Evolutionary conservation across 1,140 invertebrate species (phyloP), one percentile per base, ranked within the genome.

Genomic region (Micrasema minimum): DNA sequence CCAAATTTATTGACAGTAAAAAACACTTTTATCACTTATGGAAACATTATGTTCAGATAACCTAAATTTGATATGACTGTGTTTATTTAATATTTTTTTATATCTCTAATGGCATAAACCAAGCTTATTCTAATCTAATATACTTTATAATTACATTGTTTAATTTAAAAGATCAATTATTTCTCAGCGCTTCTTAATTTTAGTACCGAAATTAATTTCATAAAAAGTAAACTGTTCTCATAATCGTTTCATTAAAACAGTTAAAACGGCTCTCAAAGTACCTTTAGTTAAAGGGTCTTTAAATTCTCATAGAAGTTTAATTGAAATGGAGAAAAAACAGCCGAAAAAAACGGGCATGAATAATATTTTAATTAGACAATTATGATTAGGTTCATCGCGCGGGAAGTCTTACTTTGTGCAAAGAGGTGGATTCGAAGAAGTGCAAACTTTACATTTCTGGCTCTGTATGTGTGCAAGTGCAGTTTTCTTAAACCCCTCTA

Each of bases 381-480:
- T 31, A 31, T 31, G 1, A 14, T 14, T 12, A 14, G 43, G n/a
- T 46, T 46, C 48, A 51, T 51, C 18, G 37, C 55, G n/a, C 37
- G 37, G 22, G 55, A 31, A 26, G 23, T 31, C 16, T 55, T 55
- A 31, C 26, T 55, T 14, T 23, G 51, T 37, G 26, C 23, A 23
- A 55, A 31, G 26, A 31, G 7, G 26, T 31, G 7, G 3, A 4
- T 31, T 4, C 7, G 26, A 4, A 31, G 2, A 31, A 59, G 14
- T 59, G 55, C 55, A 59, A 51, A 20, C 37, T 41, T 16, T 67
- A 50, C 65, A 67, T 57, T 67, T 67, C 55, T 66, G 62, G 51
- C 62, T 66, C 26, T 16, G 26, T 31, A 7, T 31, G 26, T 31
- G 26, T 31, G 26, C 26, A 31, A 31, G 62, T 37, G 45, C 26